Evolutionary conservation across 2,113 vertebrate species (phyloP).

Genomic region (Sula dactylatra): DNA sequence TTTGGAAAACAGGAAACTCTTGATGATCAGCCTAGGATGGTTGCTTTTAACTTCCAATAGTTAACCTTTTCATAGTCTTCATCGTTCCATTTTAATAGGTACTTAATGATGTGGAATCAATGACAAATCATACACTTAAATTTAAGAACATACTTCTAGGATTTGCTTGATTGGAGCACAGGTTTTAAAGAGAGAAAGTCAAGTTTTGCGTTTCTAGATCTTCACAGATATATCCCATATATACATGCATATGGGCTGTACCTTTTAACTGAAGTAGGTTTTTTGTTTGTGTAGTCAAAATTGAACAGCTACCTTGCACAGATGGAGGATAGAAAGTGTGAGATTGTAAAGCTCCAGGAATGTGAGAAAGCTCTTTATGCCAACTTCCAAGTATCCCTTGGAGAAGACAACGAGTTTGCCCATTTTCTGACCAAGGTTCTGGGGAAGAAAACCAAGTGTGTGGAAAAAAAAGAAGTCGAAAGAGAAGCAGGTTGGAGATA

Average conservation of each 20-base stretch:
- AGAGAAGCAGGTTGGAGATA: conserved; percentile 70
- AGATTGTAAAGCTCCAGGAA: conserved; percentile 80
- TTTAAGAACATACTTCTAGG: neutral
- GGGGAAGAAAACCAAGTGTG: conserved; percentile 80
- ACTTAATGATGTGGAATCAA: neutral
- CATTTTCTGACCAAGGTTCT: conserved; percentile 85
- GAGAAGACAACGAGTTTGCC: conserved; percentile 84
- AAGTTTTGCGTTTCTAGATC: neutral
- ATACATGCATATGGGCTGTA: neutral
- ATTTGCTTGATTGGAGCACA: neutral
- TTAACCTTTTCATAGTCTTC: neutral
- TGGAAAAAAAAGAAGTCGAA: conserved; percentile 72
- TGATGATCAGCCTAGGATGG: neutral
- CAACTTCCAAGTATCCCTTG: conserved; percentile 81
- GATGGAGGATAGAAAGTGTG: conserved; percentile 79
- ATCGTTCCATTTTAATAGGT: neutral
- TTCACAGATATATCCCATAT: neutral
- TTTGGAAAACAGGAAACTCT: neutral
- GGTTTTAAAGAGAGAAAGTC: neutral
- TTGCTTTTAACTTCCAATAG: neutral
- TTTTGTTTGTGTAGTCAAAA: conserved; percentile 46
- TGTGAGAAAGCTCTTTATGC: conserved; percentile 75
- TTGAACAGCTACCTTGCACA: conserved; percentile 75
- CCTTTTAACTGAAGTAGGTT: neutral
- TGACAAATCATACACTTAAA: neutral